Conservation (phyloP, 2,797 vertebrate species). For the Lutjanus campechanus region DNA sequence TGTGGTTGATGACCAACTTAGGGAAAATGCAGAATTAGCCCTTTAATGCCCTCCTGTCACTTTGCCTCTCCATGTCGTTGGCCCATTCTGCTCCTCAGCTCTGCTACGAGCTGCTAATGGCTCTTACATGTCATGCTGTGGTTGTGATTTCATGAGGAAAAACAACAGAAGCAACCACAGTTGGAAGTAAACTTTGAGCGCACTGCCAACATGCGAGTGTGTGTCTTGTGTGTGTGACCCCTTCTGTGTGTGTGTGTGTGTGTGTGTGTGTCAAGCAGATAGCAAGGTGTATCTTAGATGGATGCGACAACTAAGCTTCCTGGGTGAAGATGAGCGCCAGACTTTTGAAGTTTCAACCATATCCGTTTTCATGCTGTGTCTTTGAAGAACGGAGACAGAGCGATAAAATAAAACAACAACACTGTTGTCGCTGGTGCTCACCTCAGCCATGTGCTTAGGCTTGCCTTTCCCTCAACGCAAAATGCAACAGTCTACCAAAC, state of each 20-base stretch:
- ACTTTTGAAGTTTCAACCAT: constrained; percentile 83
- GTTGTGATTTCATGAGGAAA: constrained; percentile 53
- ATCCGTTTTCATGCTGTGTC: constrained; percentile 80
- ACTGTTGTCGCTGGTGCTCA: constrained; percentile 65
- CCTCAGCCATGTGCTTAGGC: constrained; percentile 80
- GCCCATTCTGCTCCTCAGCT: constrained; percentile 6
- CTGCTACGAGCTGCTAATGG: constrained; percentile 34
- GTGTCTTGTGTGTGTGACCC: constrained; percentile 31
- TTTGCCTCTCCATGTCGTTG: constrained; percentile 2
- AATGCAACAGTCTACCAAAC: constrained; percentile 80
- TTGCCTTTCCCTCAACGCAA: constrained; percentile 76
- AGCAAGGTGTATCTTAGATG: constrained; percentile 79
- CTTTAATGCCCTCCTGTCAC: constrained; percentile 25
- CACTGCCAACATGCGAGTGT: constrained; percentile 31
- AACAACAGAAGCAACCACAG: constrained; percentile 60
- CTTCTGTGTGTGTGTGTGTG: constrained; percentile 19
- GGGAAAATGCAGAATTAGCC: constrained; percentile 3
- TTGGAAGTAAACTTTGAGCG: constrained; percentile 50
- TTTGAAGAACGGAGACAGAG: constrained; percentile 81
- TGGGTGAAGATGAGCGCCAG: constrained; percentile 68
- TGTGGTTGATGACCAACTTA: constrained; percentile 4
- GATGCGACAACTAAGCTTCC: constrained; percentile 78
- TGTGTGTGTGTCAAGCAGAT: constrained; percentile 51
- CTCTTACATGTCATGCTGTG: constrained; percentile 45
- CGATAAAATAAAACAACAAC: constrained; percentile 76